Evolutionary conservation across 2,113 vertebrate species (phyloP).

Genomic region (Rhodinocichla rosea): DNA sequence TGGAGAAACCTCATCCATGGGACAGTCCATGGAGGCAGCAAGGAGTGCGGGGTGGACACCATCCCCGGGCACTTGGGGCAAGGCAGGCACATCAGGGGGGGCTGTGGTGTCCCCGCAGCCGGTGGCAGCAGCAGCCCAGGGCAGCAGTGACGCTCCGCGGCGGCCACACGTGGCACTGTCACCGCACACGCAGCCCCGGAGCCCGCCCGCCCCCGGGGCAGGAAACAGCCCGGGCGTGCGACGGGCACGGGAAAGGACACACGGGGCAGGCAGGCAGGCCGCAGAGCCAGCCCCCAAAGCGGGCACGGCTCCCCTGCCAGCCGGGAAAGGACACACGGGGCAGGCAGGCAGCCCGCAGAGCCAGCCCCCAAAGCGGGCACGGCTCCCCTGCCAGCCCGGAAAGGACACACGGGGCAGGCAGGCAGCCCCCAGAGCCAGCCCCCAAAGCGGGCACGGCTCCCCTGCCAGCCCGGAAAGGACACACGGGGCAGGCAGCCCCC

Average conservation of each 20-base stretch:
- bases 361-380: neutral
- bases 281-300: neutral
- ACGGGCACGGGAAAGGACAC: neutral
- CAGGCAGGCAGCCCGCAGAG: no score
- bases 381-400: neutral
- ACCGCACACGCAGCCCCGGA: neutral
- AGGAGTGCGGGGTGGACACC: fast-evolving
- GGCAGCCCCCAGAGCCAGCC: neutral
- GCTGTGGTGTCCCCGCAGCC: fast-evolving
- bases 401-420: neutral
- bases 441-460: neutral
- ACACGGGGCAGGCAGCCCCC: neutral
- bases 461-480: neutral
- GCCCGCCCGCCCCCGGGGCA: neutral
- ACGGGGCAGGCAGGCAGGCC: no score
- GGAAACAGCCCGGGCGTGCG: neutral
- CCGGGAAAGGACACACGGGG: neutral
- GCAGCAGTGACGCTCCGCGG: neutral
- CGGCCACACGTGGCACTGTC: neutral
- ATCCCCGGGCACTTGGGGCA: neutral
- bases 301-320: neutral
- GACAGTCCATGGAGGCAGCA: neutral
- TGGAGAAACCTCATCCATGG: neutral
- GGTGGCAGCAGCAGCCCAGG: neutral
- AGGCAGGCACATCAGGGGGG: neutral